Evolutionary conservation across 2,888 invertebrate species (phyloP).

Genomic region (Calliopum simillimum): DNA sequence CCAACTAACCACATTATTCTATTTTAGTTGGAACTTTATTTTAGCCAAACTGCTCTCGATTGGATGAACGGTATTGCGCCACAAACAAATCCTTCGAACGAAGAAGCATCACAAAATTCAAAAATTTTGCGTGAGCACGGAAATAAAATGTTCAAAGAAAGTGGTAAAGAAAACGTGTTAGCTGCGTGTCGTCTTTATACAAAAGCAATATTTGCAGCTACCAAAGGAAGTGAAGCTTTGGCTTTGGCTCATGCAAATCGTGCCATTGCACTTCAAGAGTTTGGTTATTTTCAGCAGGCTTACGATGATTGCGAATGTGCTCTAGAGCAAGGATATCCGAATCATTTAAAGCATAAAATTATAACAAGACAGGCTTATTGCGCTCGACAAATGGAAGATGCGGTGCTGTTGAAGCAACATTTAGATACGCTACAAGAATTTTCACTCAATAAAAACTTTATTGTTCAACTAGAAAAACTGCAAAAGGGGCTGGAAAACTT

Average conservation of each 20-base stretch:
- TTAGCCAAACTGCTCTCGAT: background rate
- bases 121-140: slow-evolving; percentile 53
- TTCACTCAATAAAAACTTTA: slow-evolving; percentile 46
- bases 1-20: background rate
- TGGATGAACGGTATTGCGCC: slow-evolving; percentile 39
- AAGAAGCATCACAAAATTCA: slow-evolving; percentile 36
- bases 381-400: slow-evolving; percentile 48
- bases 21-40: background rate
- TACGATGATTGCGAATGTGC: slow-evolving; percentile 62
- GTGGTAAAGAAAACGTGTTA: slow-evolving; percentile 42
- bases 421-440: slow-evolving; percentile 40
- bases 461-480: slow-evolving; percentile 45
- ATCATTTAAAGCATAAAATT: slow-evolving; percentile 52
- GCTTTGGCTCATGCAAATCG: slow-evolving; percentile 62
- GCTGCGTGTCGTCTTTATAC: slow-evolving; percentile 57
- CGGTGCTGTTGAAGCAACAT: slow-evolving; percentile 43
- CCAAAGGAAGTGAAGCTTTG: slow-evolving; percentile 48
- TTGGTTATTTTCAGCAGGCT: slow-evolving; percentile 59
- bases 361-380: slow-evolving; percentile 56
- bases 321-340: slow-evolving; percentile 54
- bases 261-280: slow-evolving; percentile 59
- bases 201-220: slow-evolving; percentile 57
- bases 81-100: background rate
- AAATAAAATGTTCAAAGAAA: slow-evolving; percentile 48
- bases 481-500: slow-evolving; percentile 18